Conservation (phyloP, 2,888 invertebrate genomes). For the Malthinus flaveolus region DNA sequence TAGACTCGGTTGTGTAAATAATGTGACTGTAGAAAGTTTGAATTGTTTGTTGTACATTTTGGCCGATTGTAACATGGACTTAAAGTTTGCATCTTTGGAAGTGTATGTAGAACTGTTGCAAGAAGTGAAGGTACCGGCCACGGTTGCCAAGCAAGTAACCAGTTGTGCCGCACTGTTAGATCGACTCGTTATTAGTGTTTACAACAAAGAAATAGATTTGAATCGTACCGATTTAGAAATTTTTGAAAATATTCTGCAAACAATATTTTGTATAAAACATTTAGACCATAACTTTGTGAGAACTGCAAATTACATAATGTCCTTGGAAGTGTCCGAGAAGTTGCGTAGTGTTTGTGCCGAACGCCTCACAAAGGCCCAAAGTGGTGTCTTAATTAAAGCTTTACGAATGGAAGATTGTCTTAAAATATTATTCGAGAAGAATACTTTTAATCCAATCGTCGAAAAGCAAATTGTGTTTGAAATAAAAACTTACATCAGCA, state of each 20-base stretch:
- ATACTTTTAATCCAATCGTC: neutral
- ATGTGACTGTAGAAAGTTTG: slow-evolving; percentile 1
- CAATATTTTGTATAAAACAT: neutral
- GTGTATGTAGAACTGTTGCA: slow-evolving; percentile 14
- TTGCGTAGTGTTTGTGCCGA: neutral
- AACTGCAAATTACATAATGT: slow-evolving; percentile 2
- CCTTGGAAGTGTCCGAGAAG: neutral
- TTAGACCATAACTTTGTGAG: slow-evolving; percentile 3
- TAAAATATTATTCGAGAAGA: neutral
- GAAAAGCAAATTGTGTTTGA: slow-evolving; percentile 10
- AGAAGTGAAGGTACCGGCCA: neutral
- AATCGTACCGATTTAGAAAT: slow-evolving; percentile 7
- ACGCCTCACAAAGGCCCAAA: neutral
- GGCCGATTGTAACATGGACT: slow-evolving; percentile 16
- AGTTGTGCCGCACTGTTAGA: neutral
- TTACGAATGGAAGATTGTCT: neutral
- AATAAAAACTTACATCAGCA: neutral
- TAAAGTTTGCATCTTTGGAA: slow-evolving; percentile 27
- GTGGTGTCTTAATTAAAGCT: no score
- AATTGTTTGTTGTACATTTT: slow-evolving; percentile 23
- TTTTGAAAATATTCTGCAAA: slow-evolving; percentile 34
- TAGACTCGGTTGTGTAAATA: slow-evolving; percentile 35
- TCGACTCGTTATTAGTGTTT: neutral
- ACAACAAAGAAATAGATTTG: neutral
- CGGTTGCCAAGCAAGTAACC: neutral